These are phyloP conservation scores for Caenorhabditis remanei DNA, from an alignment of 1,140 invertebrate genomes.

Conservation along the genomic window DNA sequence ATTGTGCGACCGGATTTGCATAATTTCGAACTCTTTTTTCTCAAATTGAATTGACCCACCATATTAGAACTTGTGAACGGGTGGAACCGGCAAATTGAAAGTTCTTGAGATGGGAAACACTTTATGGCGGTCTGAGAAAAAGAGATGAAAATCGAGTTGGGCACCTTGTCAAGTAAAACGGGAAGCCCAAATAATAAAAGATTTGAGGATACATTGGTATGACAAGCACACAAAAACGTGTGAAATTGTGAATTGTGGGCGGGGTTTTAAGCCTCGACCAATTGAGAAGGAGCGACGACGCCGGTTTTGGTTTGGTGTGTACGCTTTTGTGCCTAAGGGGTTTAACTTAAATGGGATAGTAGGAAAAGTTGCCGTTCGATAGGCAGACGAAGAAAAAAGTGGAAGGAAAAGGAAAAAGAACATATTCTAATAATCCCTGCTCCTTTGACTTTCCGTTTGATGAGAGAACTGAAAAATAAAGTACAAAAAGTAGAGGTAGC, in stretches of 20 bases:
- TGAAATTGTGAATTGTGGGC: constrained; percentile 54
- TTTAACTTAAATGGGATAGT: constrained; percentile 45
- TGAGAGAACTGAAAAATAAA: background rate
- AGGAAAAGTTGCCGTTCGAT: constrained; percentile 2
- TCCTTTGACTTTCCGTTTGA: too few species aligned
- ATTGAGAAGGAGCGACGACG: constrained; percentile 49
- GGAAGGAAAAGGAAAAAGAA: background rate
- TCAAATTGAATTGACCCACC: constrained; percentile 49
- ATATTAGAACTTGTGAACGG: constrained; percentile 44
- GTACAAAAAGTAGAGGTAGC: background rate
- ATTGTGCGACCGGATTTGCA: constrained; percentile 50
- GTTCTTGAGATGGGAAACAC: too few species aligned
- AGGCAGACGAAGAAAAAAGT: background rate
- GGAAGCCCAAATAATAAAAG: background rate
- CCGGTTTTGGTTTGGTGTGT: background rate
- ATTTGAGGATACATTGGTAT: constrained; percentile 9
- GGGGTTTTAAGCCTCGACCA: constrained; percentile 48
- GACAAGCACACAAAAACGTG: constrained; percentile 52
- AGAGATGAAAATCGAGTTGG: background rate
- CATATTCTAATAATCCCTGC: background rate
- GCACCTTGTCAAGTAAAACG: background rate
- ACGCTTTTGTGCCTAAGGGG: constrained; percentile 42
- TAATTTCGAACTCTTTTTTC: constrained; percentile 13
- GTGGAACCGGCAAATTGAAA: too few species aligned
- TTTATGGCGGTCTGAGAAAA: background rate